phyloP scores from a whole-genome alignment of 2,113 vertebrate species.

The Corythornis cristatus region DNA sequence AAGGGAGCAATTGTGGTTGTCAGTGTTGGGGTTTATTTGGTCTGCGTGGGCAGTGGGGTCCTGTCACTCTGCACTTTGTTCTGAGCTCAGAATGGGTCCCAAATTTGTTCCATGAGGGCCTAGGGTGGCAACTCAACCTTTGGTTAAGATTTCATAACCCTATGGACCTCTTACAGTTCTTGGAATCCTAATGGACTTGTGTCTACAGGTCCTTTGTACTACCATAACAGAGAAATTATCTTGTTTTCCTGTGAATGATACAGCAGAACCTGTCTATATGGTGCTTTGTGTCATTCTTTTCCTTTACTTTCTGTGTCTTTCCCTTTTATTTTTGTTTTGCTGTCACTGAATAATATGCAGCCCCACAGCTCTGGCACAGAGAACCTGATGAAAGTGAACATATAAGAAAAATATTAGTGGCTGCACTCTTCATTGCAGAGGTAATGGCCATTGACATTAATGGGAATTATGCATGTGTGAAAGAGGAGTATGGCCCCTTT shows the following conservation, averaged over 20 bases:
- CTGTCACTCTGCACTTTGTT: not conserved
- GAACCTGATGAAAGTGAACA: constrained; percentile 48
- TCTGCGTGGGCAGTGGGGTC: not conserved
- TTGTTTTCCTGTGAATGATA: not conserved
- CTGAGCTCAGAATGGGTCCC: not conserved
- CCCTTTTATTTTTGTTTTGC: constrained; percentile 55
- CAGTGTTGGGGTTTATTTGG: not conserved
- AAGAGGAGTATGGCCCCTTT: constrained; percentile 42
- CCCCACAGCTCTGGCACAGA: constrained; percentile 12
- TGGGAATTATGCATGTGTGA: constrained; percentile 60
- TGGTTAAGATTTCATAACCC: not conserved
- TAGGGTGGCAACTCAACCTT: not conserved
- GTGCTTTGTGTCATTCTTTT: not conserved
- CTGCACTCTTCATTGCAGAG: constrained; percentile 29
- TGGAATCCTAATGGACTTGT: not conserved
- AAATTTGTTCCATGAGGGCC: not conserved
- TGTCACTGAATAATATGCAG: not conserved
- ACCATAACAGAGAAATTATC: not conserved
- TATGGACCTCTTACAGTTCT: not conserved
- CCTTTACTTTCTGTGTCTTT: not conserved
- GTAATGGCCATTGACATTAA: constrained; percentile 61
- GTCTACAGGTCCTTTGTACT: not conserved
- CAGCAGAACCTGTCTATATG: not conserved
- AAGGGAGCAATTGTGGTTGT: not conserved
- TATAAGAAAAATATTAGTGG: constrained; percentile 55